These are phyloP conservation scores for Spodoptera frugiperda DNA, from an alignment of 1,140 invertebrate genomes.

Conservation along the genomic window DNA sequence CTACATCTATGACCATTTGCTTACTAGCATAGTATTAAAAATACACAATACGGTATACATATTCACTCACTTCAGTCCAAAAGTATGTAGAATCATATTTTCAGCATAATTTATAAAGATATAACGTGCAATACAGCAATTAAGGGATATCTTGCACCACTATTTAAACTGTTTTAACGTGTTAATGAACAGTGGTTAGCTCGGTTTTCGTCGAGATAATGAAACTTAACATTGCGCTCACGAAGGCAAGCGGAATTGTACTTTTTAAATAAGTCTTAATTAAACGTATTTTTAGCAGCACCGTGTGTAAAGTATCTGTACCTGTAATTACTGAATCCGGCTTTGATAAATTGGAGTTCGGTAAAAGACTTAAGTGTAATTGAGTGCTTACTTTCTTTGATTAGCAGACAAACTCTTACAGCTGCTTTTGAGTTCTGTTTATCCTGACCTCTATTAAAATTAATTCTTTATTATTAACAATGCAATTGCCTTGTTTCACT, in stretches of 20 bases:
- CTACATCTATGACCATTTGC: too few species aligned
- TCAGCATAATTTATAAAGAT: too few species aligned
- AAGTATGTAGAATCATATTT: too few species aligned
- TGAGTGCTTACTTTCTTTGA: slow-evolving; percentile 11
- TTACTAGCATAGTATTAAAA: too few species aligned
- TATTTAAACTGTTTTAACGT: slow-evolving; percentile 6
- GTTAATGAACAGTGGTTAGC: slow-evolving; percentile 16
- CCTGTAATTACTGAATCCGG: slow-evolving; percentile 17
- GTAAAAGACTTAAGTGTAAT: slow-evolving; percentile 28
- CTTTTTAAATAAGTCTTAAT: slow-evolving; percentile 32
- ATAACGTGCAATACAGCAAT: not conserved
- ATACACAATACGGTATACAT: too few species aligned
- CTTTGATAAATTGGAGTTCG: slow-evolving; percentile 19
- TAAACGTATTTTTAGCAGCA: slow-evolving; percentile 32
- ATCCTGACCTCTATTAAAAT: not conserved
- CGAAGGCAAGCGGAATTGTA: slow-evolving; percentile 9
- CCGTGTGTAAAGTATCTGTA: slow-evolving; percentile 32
- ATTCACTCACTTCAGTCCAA: too few species aligned
- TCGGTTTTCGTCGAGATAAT: slow-evolving; percentile 28
- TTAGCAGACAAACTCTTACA: not conserved
- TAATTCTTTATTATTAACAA: not conserved
- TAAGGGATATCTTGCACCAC: not conserved
- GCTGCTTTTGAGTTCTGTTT: not conserved
- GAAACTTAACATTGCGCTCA: slow-evolving; percentile 21
- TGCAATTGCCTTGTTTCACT: not conserved